Conservation (phyloP, 2,888 invertebrate species). For the Pyrrhosoma nymphula region DNA sequence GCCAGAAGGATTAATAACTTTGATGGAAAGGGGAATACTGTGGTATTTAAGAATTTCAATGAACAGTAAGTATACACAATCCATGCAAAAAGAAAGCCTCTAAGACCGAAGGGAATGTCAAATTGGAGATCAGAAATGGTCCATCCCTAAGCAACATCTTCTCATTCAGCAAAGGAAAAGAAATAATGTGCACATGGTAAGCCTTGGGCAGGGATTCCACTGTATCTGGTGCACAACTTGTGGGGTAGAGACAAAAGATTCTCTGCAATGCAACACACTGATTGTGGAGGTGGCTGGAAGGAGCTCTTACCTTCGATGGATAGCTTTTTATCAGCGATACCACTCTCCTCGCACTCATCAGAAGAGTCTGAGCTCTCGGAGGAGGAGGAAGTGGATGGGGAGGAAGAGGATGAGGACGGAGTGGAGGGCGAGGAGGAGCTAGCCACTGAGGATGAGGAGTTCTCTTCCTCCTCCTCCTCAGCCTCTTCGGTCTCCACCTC, state of each 20-base stretch:
- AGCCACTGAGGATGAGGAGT: background rate
- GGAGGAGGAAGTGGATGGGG: conserved; percentile 61
- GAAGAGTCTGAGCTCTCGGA: conserved; percentile 70
- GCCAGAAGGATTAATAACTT: too few species aligned
- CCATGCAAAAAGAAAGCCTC: background rate
- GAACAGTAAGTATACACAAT: too few species aligned
- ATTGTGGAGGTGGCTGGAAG: background rate
- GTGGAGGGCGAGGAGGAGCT: conserved; percentile 36
- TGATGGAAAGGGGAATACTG: too few species aligned
- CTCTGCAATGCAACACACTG: background rate
- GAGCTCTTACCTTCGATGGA: conserved; percentile 68
- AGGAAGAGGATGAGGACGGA: conserved; percentile 36
- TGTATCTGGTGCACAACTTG: background rate
- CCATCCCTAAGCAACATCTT: too few species aligned
- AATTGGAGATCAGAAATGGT: background rate
- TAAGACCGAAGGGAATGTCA: background rate
- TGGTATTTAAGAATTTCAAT: too few species aligned
- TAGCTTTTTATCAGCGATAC: conserved; percentile 70
- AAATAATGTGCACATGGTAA: background rate
- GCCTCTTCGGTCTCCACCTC: background rate
- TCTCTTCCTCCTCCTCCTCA: conserved; percentile 38
- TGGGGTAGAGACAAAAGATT: background rate
- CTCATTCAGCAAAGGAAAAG: background rate
- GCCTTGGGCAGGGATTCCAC: background rate
- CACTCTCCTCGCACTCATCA: conserved; percentile 71